Base-by-base conservation (phyloP, 2,888 invertebrate species). In the Norana najaformis region DNA sequence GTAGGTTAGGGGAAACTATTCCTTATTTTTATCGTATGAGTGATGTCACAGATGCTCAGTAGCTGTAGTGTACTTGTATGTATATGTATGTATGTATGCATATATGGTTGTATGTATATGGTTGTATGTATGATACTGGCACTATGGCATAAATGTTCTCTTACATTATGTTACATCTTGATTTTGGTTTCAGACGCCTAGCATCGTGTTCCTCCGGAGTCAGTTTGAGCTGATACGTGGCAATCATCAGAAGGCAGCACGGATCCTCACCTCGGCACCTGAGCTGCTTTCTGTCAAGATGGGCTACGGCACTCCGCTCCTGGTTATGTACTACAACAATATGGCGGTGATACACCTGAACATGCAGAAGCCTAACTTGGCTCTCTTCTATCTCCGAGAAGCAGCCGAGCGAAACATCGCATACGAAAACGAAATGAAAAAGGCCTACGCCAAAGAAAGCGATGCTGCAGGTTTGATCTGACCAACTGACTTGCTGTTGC, bases 301-400 rank as follows among this genome's bases (percentile, higher is more conserved):
- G 16, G 82, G 47, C 39, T 69, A n/a, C 69, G 96, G 96, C 5
- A 96, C 97, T 94, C 96, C 96, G 90, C 95, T 96, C 20, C 95
- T 96, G 36, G 95, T 96, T 89, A 95, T 96, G 94, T 96, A 97
- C 93, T 97, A 97, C 93, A 98, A 97, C 94, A 97, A 98, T 93
- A 96, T 97, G 93, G 97, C 97, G 88, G 96, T 97, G 89, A 96
- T 97, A 92, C 97, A 97, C 95, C 91, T 91, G 89, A 96, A 97
- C 82, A 96, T 97, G 95, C 97, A 97, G 36, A 97, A 97, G 95
- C 97, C 97, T 88, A 96, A 97, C 95, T 95, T 97, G 91, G 97
- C 97, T 16, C 96, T 96, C 89, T 97, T 97, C 94, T 97, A 97
- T 95, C 96, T 97, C 92, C 96, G 97, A 93, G 96, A 96, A 95